Evolutionary conservation across 2,113 vertebrate species (phyloP), one percentile per base, ranked within the genome.

Genomic region (Speoplatyrhinus poulsoni): DNA sequence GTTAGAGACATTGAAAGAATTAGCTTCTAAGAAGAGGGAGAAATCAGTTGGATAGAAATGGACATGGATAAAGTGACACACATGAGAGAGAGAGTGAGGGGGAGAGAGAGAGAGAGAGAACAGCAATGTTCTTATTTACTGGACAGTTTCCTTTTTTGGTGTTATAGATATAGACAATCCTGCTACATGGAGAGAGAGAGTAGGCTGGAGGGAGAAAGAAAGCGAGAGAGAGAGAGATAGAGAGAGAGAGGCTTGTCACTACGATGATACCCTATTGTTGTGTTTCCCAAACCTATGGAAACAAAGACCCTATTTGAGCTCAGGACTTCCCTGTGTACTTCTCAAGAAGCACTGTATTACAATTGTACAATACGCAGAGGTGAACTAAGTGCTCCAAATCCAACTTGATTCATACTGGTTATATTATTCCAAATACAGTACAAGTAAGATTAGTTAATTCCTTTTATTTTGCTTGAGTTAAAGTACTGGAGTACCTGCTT

Each of bases 111-210:
- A 19, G 47, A 63, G 53, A 32, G 47, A 72, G 66, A 50, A 69
- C 56, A 61, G 9, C 3, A 15, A 50, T 55, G 65, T 70, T 74
- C 74, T 86, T 87, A 74, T 89, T 90, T 87, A 90, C 86, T 33
- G 80, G 84, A 63, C 69, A 54, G 69, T 58, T 79, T 86, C 91
- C 91, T 91, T 93, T 88, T 93, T 92, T 80, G 88, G 90, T 86
- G 67, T 46, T 64, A 12, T n/a, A 55, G 62, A 69, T 17, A 60
- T 56, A 60, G 53, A 32, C 64, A 79, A 61, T 54, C 69, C 72
- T 61, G 19, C n/a, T 54, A 47, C 60, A 48, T 56, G 66, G 33
- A 54, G 52, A 32, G 33, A 66, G 9, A 13, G 33, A 12, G 52
- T 15, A 10, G n/a, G 46, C 7, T 17, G 62, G 33, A 46, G 32